Evolutionary conservation across 2,797 vertebrate genomes (phyloP).

Genomic region (Lacerta viridis): DNA sequence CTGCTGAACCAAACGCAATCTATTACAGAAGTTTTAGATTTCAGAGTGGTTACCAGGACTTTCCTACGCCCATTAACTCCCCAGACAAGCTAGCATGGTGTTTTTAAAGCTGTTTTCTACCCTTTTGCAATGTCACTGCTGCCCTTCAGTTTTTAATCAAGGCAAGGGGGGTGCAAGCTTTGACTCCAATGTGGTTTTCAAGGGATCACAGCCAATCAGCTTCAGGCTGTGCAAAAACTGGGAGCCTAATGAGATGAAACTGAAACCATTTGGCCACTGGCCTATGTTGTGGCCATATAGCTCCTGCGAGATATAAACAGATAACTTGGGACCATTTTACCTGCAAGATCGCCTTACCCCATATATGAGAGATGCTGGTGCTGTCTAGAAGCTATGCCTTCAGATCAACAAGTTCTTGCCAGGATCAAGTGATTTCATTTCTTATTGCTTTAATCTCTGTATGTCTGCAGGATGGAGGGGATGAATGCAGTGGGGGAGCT

Average conservation of each 20-base stretch:
- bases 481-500: too few species aligned
- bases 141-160: neutral
- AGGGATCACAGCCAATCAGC: neutral
- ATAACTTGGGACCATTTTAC: too few species aligned
- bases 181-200: conserved; percentile 7
- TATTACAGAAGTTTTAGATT: conserved; percentile 68
- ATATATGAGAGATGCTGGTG: too few species aligned
- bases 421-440: too few species aligned
- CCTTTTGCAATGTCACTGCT: conserved; percentile 43
- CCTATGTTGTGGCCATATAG: neutral
- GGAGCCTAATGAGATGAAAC: conserved; percentile 6
- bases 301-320: too few species aligned
- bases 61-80: conserved; percentile 57
- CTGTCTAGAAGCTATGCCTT: too few species aligned
- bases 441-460: too few species aligned
- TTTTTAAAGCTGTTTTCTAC: conserved; percentile 53
- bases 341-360: too few species aligned
- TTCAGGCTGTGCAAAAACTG: conserved; percentile 30
- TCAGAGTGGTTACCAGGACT: conserved; percentile 56
- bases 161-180: neutral
- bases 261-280: too few species aligned
- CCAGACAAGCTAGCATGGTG: conserved; percentile 54
- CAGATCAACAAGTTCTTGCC: too few species aligned
- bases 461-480: too few species aligned
- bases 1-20: conserved; percentile 69